Percentiles rank a stretch among this genome's conserved stretches.
Evolutionary conservation across 2,888 invertebrate species (phyloP).

Genomic region (Ectropis crepuscularia): DNA sequence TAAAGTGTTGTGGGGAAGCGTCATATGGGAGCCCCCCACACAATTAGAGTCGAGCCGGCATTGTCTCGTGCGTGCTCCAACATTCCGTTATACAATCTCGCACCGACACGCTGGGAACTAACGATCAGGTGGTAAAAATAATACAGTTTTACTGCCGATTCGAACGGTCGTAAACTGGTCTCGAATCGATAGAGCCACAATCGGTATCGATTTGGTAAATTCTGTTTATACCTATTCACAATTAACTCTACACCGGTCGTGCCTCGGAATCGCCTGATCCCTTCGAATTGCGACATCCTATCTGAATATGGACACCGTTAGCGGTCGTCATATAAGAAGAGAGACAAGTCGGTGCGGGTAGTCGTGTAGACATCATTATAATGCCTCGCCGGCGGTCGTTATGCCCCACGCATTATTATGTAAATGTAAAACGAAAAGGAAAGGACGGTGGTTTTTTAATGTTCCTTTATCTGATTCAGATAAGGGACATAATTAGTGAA

Average conservation of each 20-base stretch:
- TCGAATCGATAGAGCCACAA: conserved; percentile 40
- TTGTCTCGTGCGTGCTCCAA: conserved; percentile 62
- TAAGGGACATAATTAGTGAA: conserved; percentile 77
- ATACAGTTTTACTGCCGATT: conserved; percentile 28
- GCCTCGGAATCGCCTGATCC: conserved; percentile 38
- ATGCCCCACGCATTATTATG: conserved; percentile 81
- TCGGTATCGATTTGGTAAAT: conserved; percentile 46
- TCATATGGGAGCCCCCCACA: conserved; percentile 76
- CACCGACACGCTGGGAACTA: conserved; percentile 41
- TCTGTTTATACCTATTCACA: conserved; percentile 46
- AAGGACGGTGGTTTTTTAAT: conserved; percentile 69
- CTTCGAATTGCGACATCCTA: conserved; percentile 45
- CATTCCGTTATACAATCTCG: conserved; percentile 63
- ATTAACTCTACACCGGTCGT: conserved; percentile 53
- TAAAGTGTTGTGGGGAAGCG: conserved; percentile 78
- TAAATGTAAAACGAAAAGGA: conserved; percentile 79
- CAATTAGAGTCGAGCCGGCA: conserved; percentile 69
- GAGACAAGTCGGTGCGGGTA: conserved; percentile 56
- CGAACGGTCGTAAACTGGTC: conserved; percentile 40
- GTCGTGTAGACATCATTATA: conserved; percentile 58
- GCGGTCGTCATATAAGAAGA: conserved; percentile 54
- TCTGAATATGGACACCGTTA: conserved; percentile 52
- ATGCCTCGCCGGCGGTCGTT: conserved; percentile 70
- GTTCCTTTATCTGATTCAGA: conserved; percentile 75
- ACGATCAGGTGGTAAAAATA: conserved; percentile 50